These are phyloP conservation scores for Drosophila kuntzei DNA, from an alignment of 2,888 invertebrate genomes.

Conservation along the genomic window DNA sequence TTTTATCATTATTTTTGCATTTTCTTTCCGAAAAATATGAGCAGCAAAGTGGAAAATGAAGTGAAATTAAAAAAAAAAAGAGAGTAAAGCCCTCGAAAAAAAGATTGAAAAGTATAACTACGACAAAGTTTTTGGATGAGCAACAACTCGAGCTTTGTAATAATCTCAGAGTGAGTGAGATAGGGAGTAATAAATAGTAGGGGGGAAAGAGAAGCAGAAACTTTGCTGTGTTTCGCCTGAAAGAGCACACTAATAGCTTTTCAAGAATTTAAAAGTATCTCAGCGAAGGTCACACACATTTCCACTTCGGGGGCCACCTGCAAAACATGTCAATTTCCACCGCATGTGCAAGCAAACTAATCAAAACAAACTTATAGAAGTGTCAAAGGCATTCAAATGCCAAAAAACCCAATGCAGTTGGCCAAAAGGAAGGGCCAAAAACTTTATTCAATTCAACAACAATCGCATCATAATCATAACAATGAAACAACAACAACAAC, in stretches of 20 bases:
- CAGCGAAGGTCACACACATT: slow-evolving; percentile 28
- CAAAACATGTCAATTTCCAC: slow-evolving; percentile 34
- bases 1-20: slow-evolving; percentile 58
- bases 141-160: slow-evolving; percentile 21
- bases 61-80: slow-evolving; percentile 20
- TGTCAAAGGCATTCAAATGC: slow-evolving; percentile 42
- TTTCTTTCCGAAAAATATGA: slow-evolving; percentile 31
- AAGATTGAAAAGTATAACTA: slow-evolving; percentile 24
- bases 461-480: slow-evolving; percentile 64
- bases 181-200: background rate
- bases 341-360: slow-evolving; percentile 59
- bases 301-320: slow-evolving; percentile 2
- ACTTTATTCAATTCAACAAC: slow-evolving; percentile 74
- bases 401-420: slow-evolving; percentile 24
- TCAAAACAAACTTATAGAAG: slow-evolving; percentile 72
- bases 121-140: slow-evolving; percentile 23
- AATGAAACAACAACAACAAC: slow-evolving; percentile 54
- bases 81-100: background rate
- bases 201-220: background rate
- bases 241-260: slow-evolving; percentile 33
- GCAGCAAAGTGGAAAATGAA: slow-evolving; percentile 50
- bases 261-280: slow-evolving; percentile 8
- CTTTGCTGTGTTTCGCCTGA: slow-evolving; percentile 10
- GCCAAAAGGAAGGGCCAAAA: slow-evolving; percentile 33
- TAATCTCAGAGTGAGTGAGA: slow-evolving; percentile 3